Evolutionary conservation across 2,888 invertebrate genomes (phyloP), one percentile per base, ranked within the genome.

Genomic region (Tanytarsus gracilentus): DNA sequence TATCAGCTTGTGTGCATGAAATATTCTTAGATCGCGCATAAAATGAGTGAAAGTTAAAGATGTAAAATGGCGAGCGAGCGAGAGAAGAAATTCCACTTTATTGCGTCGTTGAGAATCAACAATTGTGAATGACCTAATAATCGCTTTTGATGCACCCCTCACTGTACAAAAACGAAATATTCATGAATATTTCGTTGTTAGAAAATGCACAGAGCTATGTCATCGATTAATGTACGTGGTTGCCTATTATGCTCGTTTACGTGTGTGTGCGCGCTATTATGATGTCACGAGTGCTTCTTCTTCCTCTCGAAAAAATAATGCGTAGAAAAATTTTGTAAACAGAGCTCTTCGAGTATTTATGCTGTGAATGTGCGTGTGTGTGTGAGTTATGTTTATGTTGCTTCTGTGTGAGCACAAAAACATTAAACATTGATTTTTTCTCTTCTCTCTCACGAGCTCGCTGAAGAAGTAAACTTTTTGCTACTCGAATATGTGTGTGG

Each of bases 81-180:
- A 44, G 23, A 8, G 11, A 33, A 33, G 23, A 44, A 44, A 44
- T 44, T 44, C 44, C 23, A 18, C 18, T 44, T 11, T 23, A 18
- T 5, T 44, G 9, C 44, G 6, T 25, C 26, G 49, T n/a, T n/a
- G n/a, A n/a, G n/a, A n/a, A n/a, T n/a, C 49, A 49, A 49, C 49
- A 49, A 49, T 14, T 40, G 40, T 49, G 49, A 49, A 49, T 49
- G 49, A 49, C 49, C 49, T 49, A 49, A 27, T 49, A 49, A 25
- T 49, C 27, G 49, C 49, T 49, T 49, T 18, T 49, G 27, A 49
- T 49, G 49, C 49, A 49, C 49, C 49, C 49, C 26, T 49, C 44
- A 40, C 8, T 23, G 21, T 44, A 44, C 23, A 1, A 21, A 44
- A 23, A 44, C 18, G 44, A 21, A 44, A 18, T 44, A 6, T 44